Evolutionary conservation across 2,888 invertebrate species (phyloP).

Genomic region (Agriopis aurantiaria): DNA sequence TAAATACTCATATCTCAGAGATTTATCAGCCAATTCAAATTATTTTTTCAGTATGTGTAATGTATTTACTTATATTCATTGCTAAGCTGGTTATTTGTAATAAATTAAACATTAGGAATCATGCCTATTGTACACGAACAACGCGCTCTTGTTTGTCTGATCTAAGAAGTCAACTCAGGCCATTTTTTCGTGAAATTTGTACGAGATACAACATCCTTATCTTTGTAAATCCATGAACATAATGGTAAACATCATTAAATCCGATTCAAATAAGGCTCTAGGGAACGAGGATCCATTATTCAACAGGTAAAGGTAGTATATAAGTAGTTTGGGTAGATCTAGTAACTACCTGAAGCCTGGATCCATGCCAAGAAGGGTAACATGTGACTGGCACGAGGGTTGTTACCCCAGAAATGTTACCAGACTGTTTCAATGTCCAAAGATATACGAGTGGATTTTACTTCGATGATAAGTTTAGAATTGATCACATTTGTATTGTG

Average conservation of each 20-base stretch:
- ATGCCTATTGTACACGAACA: too few species aligned
- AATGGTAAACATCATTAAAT: constrained; percentile 62
- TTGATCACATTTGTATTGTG: constrained; percentile 36
- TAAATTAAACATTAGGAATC: too few species aligned
- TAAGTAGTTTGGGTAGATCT: constrained; percentile 55
- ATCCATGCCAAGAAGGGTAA: constrained; percentile 55
- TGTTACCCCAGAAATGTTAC: constrained; percentile 37
- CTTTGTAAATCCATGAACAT: constrained; percentile 24
- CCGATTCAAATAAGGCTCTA: constrained; percentile 58
- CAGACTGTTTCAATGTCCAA: constrained; percentile 36
- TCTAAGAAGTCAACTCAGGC: too few species aligned
- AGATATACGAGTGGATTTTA: constrained; percentile 41
- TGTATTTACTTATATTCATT: too few species aligned
- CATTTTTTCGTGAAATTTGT: too few species aligned
- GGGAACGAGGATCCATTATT: constrained; percentile 63
- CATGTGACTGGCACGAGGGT: constrained; percentile 43
- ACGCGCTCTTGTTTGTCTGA: too few species aligned
- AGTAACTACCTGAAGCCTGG: constrained; percentile 50
- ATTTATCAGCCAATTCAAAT: too few species aligned
- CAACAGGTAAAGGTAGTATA: constrained; percentile 69
- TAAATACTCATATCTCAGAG: too few species aligned
- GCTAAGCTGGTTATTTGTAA: too few species aligned
- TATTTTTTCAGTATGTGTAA: too few species aligned
- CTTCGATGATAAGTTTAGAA: constrained; percentile 35
- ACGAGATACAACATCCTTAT: too few species aligned